Evolutionary conservation across 2,113 vertebrate species (phyloP).

Genomic region (Butorides virescens): DNA sequence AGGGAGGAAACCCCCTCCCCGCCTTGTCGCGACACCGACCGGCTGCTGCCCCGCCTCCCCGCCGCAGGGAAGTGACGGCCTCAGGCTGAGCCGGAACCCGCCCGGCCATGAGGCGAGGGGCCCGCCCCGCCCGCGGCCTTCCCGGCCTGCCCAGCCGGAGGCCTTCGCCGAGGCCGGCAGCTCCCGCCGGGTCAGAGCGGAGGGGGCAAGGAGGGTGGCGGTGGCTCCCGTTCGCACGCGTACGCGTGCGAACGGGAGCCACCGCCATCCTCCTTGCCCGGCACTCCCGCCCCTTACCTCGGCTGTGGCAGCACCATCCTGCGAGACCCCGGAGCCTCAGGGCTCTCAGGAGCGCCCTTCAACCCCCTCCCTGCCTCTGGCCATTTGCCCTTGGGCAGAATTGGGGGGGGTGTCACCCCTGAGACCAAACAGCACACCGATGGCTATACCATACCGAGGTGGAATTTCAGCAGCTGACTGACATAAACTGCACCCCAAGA

Average conservation of each 20-base stretch:
- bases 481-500: background rate
- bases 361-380: background rate
- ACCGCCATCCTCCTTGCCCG: background rate
- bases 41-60: background rate
- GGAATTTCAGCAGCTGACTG: background rate
- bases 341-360: background rate
- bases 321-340: background rate
- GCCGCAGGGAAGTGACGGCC: constrained; percentile 9
- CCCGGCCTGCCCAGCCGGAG: too few species aligned
- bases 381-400: too few species aligned
- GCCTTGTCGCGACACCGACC: background rate
- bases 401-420: background rate
- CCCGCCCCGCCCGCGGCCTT: too few species aligned
- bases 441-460: too few species aligned
- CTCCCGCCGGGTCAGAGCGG: too few species aligned
- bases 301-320: background rate
- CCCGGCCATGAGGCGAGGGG: rapidly evolving
- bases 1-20: background rate
- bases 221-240: background rate
- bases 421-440: background rate
- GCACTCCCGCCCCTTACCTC: background rate
- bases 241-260: background rate
- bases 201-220: background rate
- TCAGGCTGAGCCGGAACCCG: background rate
- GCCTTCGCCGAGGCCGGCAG: background rate